Evolutionary conservation across 2,113 vertebrate species (phyloP).

Genomic region (Microtus richardsoni): DNA sequence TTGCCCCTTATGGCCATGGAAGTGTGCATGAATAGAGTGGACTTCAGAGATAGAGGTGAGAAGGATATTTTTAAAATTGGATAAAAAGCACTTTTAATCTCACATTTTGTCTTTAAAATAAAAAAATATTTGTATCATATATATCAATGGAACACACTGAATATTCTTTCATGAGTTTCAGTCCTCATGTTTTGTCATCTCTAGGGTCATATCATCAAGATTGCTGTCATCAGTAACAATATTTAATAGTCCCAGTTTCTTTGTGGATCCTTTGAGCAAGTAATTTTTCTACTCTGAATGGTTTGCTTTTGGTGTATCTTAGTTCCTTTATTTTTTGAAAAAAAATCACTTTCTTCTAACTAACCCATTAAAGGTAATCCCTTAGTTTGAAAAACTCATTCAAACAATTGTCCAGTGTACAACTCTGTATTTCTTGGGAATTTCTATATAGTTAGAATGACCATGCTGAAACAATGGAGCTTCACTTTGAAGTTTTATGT

Average conservation of each 20-base stretch:
- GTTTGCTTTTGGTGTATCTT: too few species aligned
- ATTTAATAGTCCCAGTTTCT: neutral
- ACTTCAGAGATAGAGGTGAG: neutral
- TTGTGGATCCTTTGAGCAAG: neutral
- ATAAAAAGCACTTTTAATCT: neutral
- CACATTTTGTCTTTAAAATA: neutral
- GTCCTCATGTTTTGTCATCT: neutral
- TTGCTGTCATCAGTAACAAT: neutral
- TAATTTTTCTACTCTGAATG: neutral
- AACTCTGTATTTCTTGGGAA: neutral
- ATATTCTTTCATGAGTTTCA: neutral
- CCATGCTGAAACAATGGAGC: neutral
- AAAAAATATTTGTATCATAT: neutral
- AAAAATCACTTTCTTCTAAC: neutral
- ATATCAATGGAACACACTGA: too few species aligned
- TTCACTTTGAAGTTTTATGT: neutral
- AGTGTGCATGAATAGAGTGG: neutral
- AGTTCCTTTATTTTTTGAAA: neutral
- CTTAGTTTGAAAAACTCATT: neutral
- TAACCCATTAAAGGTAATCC: neutral
- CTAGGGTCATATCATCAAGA: neutral
- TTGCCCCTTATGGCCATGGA: neutral
- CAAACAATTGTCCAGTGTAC: neutral
- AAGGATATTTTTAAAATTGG: neutral
- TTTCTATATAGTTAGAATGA: neutral